Evolutionary conservation across 2,113 vertebrate genomes (phyloP).

Genomic region (Ceyx cyanopectus): DNA sequence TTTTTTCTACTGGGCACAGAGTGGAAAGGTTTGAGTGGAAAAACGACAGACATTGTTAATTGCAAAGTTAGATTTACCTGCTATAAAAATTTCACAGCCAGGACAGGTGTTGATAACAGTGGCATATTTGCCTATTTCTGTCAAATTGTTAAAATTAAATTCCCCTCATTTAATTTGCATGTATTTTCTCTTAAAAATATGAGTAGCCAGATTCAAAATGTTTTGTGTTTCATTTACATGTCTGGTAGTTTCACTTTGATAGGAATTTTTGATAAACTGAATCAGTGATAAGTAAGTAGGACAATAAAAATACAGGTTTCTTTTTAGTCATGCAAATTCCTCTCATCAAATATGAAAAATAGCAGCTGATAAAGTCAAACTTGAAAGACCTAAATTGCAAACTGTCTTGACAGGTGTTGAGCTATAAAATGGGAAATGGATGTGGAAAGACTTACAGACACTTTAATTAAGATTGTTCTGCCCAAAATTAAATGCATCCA

Average conservation of each 20-base stretch:
- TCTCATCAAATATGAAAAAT: neutral
- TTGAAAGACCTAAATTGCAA: neutral
- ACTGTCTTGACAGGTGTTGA: neutral
- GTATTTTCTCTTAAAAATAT: conserved; percentile 20
- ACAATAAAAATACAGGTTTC: neutral
- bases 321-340: neutral
- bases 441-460: neutral
- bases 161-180: neutral
- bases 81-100: neutral
- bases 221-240: conserved; percentile 24
- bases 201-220: neutral
- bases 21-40: neutral
- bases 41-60: neutral
- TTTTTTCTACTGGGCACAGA: neutral
- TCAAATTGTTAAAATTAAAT: neutral
- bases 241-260: conserved; percentile 11
- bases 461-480: neutral
- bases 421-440: neutral
- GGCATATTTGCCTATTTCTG: neutral
- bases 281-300: neutral
- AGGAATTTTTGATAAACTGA: conserved; percentile 4
- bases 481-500: neutral
- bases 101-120: neutral
- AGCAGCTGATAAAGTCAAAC: neutral
- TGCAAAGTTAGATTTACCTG: neutral